Conservation (phyloP, 2,113 vertebrate species). For the Megalops atlanticus region DNA sequence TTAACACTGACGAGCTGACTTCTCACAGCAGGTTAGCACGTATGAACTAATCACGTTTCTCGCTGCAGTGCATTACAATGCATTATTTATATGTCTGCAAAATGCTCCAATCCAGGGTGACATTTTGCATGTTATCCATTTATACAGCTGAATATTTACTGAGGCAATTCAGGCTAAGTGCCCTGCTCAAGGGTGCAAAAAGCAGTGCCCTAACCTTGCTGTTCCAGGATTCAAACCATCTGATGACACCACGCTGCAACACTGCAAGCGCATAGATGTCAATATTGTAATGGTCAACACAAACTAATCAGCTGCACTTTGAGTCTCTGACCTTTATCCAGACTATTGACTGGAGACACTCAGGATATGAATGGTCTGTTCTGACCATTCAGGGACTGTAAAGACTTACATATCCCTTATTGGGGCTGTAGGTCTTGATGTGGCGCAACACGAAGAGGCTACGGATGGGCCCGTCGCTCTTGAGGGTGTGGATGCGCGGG, state of each 20-base stretch:
- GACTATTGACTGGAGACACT: too few species aligned
- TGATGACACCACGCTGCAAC: neutral
- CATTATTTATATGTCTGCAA: neutral
- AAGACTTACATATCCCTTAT: conserved; percentile 86
- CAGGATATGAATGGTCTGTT: too few species aligned
- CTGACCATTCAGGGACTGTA: neutral
- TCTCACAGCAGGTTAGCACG: neutral
- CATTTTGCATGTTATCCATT: neutral
- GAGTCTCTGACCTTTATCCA: too few species aligned
- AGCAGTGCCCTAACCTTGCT: too few species aligned
- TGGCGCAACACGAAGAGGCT: conserved; percentile 85
- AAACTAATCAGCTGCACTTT: too few species aligned
- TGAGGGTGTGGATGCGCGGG: conserved; percentile 77
- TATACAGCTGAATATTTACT: neutral
- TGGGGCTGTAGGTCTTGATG: conserved; percentile 78
- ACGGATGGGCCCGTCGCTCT: conserved; percentile 77
- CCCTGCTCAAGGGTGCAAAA: neutral
- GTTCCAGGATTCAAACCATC: too few species aligned
- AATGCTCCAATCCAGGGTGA: neutral
- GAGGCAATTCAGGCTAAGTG: neutral
- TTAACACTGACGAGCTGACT: neutral
- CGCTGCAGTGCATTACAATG: neutral
- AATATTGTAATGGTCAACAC: too few species aligned
- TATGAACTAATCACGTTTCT: neutral
- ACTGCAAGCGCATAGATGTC: too few species aligned